A percentile compares a stretch with the other conserved stretches of the same genome.
These are phyloP conservation scores for Steromphala cineraria DNA, from an alignment of 2,888 invertebrate genomes.

Conservation along the genomic window DNA sequence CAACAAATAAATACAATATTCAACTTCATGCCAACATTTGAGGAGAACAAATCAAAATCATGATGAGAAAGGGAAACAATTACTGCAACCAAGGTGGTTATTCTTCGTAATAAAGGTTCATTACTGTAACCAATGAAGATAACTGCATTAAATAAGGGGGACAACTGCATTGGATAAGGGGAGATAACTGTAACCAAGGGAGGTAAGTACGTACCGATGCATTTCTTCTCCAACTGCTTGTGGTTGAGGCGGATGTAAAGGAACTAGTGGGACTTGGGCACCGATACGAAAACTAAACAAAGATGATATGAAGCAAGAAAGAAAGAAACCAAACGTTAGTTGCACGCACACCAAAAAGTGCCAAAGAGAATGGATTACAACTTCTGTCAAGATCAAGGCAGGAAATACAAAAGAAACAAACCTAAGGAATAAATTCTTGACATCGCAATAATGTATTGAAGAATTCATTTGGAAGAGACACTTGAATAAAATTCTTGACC, in stretches of 20 bases:
- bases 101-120: too few relatives aligned
- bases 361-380: neutral
- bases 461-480: neutral
- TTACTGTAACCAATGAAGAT: too few relatives aligned
- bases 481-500: neutral
- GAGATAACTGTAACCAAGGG: neutral
- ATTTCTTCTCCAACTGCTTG: slow-evolving; percentile 42
- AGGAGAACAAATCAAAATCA: too few relatives aligned
- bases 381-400: too few relatives aligned
- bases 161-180: neutral
- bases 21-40: too few relatives aligned
- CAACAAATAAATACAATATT: too few relatives aligned
- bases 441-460: too few relatives aligned
- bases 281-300: slow-evolving; percentile 50
- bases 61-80: too few relatives aligned
- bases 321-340: slow-evolving; percentile 20
- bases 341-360: slow-evolving; percentile 13
- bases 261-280: slow-evolving; percentile 54
- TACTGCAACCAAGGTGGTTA: too few relatives aligned
- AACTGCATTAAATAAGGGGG: neutral
- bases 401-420: too few relatives aligned
- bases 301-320: slow-evolving; percentile 32
- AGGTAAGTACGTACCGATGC: slow-evolving; percentile 32
- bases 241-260: slow-evolving; percentile 54
- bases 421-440: too few relatives aligned